Percentiles rank a stretch among this genome's conserved stretches.
Conservation (phyloP, 2,888 invertebrate species). For the Drosophila multiciliata region DNA sequence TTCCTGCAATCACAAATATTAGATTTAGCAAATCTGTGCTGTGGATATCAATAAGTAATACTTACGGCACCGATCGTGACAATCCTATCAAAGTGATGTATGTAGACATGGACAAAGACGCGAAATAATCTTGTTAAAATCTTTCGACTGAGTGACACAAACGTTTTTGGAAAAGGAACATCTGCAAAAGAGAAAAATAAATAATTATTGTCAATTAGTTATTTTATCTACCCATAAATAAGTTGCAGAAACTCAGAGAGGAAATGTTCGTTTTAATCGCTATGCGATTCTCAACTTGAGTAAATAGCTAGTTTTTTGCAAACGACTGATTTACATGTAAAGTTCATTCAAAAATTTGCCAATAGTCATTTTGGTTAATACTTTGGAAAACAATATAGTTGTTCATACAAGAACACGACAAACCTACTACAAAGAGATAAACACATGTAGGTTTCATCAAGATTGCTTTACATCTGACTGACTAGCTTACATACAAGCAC, state of each 20-base stretch:
- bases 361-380: background rate
- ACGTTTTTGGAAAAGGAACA: constrained; percentile 94
- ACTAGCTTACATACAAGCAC: background rate
- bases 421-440: background rate
- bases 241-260: background rate
- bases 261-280: background rate
- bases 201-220: background rate
- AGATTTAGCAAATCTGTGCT: background rate
- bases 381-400: background rate
- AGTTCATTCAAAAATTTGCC: background rate
- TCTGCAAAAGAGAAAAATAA: constrained; percentile 85
- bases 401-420: background rate
- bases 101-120: constrained; percentile 97
- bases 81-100: constrained; percentile 96
- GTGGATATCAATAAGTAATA: constrained; percentile 54
- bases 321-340: background rate
- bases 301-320: background rate
- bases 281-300: background rate
- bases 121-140: constrained; percentile 94
- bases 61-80: constrained; percentile 94
- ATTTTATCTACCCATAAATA: background rate
- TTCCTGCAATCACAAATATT: constrained; percentile 85
- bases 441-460: background rate
- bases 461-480: background rate
- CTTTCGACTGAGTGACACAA: constrained; percentile 91